Conservation (phyloP, 2,797 vertebrate genomes). For the Poeciliopsis presidionis region DNA sequence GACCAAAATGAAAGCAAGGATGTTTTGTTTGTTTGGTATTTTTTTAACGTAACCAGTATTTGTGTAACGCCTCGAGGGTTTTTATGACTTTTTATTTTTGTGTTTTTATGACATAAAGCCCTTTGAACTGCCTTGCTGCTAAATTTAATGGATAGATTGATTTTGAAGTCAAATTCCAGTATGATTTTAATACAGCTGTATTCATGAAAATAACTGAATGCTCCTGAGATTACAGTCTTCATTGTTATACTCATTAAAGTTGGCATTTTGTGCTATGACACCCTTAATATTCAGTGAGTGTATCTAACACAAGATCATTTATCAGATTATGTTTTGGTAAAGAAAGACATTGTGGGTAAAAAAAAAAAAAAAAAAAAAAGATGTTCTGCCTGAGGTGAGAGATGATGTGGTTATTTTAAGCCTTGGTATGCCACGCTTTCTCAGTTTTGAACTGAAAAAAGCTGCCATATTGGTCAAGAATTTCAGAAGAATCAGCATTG, state of each 20-base stretch:
- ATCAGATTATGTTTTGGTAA: constrained; percentile 36
- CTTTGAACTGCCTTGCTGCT: no score
- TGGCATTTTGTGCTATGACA: background rate
- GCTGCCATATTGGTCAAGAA: background rate
- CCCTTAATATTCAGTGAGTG: constrained; percentile 56
- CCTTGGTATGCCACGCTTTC: background rate
- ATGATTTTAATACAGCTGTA: no score
- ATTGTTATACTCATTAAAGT: background rate
- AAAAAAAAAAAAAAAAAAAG: background rate
- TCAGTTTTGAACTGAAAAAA: background rate
- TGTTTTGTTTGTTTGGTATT: no score
- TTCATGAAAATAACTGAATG: no score
- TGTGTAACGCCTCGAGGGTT: no score
- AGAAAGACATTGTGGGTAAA: constrained; percentile 25
- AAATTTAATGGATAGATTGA: no score
- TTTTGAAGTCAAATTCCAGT: no score
- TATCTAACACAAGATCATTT: constrained; percentile 64
- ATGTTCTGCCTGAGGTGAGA: constrained; percentile 4
- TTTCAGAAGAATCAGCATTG: background rate
- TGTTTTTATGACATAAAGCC: no score
- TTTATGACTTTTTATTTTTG: no score
- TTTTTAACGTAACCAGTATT: no score
- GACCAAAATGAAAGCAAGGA: no score
- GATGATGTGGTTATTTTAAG: constrained; percentile 10
- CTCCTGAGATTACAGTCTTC: background rate